phyloP scores from a whole-genome alignment of 1,140 invertebrate genomes.

The Oncopodura yosiiana region DNA sequence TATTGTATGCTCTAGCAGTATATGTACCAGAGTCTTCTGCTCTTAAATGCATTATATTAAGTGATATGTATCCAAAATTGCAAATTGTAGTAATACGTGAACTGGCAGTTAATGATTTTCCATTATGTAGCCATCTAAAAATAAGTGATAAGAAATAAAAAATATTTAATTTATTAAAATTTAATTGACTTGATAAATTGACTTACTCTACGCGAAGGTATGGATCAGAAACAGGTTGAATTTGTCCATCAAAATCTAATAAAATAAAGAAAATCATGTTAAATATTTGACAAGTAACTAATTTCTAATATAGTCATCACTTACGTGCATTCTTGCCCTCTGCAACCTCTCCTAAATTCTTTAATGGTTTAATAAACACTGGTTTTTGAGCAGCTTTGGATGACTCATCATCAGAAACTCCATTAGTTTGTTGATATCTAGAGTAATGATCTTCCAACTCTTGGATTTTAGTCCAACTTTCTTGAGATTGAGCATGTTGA shows the following conservation, averaged over 20 bases:
- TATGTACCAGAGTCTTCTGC: constrained; percentile 87
- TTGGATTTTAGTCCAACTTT: constrained; percentile 83
- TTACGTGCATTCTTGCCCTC: too few species aligned
- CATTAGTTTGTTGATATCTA: constrained; percentile 70
- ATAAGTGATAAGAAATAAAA: constrained; percentile 2
- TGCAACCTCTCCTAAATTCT: constrained; percentile 73
- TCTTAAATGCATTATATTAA: constrained; percentile 94
- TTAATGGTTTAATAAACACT: constrained; percentile 77
- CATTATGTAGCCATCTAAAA: neutral
- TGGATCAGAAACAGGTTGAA: constrained; percentile 89
- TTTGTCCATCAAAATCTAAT: constrained; percentile 83
- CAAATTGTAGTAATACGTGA: constrained; percentile 90
- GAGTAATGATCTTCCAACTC: constrained; percentile 79
- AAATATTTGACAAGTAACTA: neutral
- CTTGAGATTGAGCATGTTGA: constrained; percentile 54
- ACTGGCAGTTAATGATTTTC: constrained; percentile 41
- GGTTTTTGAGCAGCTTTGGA: constrained; percentile 62
- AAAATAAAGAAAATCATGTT: neutral
- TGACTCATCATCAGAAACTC: constrained; percentile 65
- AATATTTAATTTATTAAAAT: constrained; percentile 55
- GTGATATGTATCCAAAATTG: constrained; percentile 96
- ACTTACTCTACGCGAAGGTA: constrained; percentile 98
- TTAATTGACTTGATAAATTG: constrained; percentile 87
- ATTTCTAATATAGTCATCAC: constrained; percentile 45
- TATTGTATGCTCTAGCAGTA: constrained; percentile 78